Conservation (phyloP, 1,140 invertebrate species). For the Gryon sp. region DNA sequence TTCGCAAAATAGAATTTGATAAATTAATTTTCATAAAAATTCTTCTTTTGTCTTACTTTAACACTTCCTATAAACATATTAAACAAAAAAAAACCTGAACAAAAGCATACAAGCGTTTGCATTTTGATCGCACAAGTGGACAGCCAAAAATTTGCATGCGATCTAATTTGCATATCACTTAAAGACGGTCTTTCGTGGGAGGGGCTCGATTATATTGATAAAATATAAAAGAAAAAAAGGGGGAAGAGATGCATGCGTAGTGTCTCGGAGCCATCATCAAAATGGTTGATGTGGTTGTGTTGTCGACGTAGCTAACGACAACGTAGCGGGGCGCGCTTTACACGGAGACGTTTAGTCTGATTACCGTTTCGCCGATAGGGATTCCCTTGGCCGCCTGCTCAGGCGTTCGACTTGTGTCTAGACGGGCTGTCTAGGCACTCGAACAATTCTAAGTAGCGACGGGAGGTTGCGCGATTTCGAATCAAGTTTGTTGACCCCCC, state of each 20-base stretch:
- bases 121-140: too few species aligned
- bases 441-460: constrained; percentile 54
- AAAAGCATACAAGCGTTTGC: too few species aligned
- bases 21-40: too few species aligned
- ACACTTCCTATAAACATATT: too few species aligned
- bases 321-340: constrained; percentile 38
- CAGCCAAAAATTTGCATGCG: too few species aligned
- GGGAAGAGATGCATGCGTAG: neutral
- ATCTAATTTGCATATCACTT: too few species aligned
- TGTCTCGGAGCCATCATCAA: constrained; percentile 7
- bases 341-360: constrained; percentile 50
- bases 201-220: too few species aligned
- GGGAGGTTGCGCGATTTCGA: constrained; percentile 55
- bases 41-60: too few species aligned
- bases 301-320: constrained; percentile 19
- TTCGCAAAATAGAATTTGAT: too few species aligned
- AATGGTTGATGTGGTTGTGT: constrained; percentile 11
- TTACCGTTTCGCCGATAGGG: constrained; percentile 56
- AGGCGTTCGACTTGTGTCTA: constrained; percentile 46
- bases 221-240: too few species aligned
- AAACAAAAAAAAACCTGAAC: too few species aligned
- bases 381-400: constrained; percentile 44
- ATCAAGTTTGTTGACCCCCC: constrained; percentile 57
- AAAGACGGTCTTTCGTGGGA: too few species aligned
- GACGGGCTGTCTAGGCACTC: constrained; percentile 58